These are phyloP conservation scores for Tachycineta bicolor DNA, from an alignment of 2,113 vertebrate genomes.

Conservation along the genomic window DNA sequence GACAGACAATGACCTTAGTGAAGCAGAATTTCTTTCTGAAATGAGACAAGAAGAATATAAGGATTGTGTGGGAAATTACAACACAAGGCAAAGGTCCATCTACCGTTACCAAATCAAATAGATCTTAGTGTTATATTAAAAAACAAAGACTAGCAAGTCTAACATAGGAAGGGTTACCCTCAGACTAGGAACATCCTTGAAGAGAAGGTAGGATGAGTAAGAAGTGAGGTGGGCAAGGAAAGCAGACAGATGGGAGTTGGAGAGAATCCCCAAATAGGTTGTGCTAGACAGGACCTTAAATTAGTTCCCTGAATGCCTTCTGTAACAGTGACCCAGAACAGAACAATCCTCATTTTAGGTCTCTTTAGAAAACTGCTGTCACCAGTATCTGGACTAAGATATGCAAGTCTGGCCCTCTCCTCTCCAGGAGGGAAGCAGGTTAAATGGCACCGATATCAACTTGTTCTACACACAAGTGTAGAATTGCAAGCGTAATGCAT, in stretches of 20 bases:
- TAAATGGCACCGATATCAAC: neutral
- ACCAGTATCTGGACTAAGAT: neutral
- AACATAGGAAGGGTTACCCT: neutral
- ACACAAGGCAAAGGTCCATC: neutral
- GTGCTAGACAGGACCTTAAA: accelerated
- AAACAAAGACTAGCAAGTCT: neutral
- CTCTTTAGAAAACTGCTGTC: neutral
- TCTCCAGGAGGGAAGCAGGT: neutral
- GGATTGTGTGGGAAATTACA: neutral
- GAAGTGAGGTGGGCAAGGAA: neutral
- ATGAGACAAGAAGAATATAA: neutral
- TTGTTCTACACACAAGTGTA: neutral
- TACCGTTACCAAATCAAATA: neutral
- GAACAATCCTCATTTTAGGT: neutral
- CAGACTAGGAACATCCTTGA: neutral
- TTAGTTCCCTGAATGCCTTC: neutral
- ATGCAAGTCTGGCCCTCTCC: neutral
- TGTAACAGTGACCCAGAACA: neutral
- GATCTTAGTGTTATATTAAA: neutral
- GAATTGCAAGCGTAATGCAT: neutral
- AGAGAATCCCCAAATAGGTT: neutral
- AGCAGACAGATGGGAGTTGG: neutral
- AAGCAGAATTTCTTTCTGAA: neutral
- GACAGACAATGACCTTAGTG: neutral
- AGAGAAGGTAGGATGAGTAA: neutral